Conservation (phyloP, 2,888 invertebrate species). For the Habrosyne pyritoides region DNA sequence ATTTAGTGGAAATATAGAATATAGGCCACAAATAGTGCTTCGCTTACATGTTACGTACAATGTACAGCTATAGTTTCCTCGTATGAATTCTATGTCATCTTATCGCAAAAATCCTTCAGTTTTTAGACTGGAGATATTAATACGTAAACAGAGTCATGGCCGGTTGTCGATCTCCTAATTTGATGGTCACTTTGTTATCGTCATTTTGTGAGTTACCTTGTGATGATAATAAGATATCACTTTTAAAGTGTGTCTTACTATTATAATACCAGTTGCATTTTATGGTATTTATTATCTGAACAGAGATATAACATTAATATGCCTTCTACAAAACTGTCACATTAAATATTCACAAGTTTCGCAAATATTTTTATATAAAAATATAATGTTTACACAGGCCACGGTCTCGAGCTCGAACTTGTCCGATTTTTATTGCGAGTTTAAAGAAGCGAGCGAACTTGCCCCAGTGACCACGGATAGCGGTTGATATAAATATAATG, state of each 20-base stretch:
- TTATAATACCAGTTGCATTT: neutral
- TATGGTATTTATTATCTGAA: neutral
- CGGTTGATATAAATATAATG: constrained; percentile 74
- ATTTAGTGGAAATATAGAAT: constrained; percentile 38
- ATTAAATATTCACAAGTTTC: constrained; percentile 5
- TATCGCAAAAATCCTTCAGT: constrained; percentile 72
- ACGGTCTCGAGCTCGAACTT: constrained; percentile 74
- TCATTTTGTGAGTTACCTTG: constrained; percentile 52
- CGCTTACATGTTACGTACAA: constrained; percentile 21
- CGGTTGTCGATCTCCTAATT: constrained; percentile 81
- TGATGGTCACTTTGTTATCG: constrained; percentile 72
- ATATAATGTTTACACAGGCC: constrained; percentile 55
- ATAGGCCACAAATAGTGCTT: constrained; percentile 37
- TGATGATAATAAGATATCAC: constrained; percentile 52
- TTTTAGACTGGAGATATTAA: constrained; percentile 55
- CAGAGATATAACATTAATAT: neutral
- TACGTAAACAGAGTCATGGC: constrained; percentile 76
- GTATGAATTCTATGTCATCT: constrained; percentile 60
- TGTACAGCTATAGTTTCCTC: constrained; percentile 31
- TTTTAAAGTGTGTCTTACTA: constrained; percentile 7
- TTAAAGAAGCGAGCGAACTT: constrained; percentile 77
- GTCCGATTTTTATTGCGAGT: constrained; percentile 75
- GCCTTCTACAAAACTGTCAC: constrained; percentile 3
- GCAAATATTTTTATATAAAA: constrained; percentile 37
- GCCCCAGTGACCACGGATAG: constrained; percentile 74